phyloP scores from a whole-genome alignment of 2,888 invertebrate genomes.

The Neoaliturus tenellus region DNA sequence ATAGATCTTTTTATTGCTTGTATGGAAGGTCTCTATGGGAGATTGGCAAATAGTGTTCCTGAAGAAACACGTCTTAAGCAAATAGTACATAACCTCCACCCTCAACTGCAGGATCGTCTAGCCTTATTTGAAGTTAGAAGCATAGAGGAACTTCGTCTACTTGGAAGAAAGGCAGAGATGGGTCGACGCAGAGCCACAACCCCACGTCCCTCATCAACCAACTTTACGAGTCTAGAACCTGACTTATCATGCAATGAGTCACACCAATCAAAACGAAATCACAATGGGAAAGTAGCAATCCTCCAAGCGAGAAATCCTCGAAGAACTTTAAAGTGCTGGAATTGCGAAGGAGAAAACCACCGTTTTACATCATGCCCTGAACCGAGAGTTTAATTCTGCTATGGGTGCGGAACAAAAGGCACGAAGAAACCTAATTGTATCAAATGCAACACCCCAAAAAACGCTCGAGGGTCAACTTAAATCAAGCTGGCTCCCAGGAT shows the following conservation, averaged over 20 bases:
- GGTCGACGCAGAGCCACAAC: background rate
- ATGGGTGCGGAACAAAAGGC: background rate
- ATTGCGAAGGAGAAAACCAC: background rate
- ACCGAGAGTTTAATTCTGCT: background rate
- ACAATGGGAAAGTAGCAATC: background rate
- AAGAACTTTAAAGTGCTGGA: background rate
- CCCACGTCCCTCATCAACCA: background rate
- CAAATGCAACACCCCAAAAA: background rate
- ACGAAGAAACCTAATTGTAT: background rate
- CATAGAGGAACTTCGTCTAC: background rate
- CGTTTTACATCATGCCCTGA: background rate
- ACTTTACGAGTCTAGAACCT: background rate
- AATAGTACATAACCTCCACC: background rate
- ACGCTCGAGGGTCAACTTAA: background rate
- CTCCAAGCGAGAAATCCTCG: background rate
- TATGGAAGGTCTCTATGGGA: background rate
- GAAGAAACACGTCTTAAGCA: background rate
- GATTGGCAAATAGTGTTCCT: background rate
- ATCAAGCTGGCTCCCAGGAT: background rate
- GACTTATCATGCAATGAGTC: background rate
- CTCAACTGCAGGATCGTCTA: constrained; percentile 1
- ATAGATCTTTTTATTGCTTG: background rate
- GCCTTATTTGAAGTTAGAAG: background rate
- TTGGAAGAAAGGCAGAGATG: constrained; percentile 12
- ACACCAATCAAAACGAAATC: background rate